Percentiles rank a stretch among this genome's conserved stretches.
These are phyloP conservation scores for Epiblema foenella DNA, from an alignment of 2,888 invertebrate genomes.

Conservation along the genomic window DNA sequence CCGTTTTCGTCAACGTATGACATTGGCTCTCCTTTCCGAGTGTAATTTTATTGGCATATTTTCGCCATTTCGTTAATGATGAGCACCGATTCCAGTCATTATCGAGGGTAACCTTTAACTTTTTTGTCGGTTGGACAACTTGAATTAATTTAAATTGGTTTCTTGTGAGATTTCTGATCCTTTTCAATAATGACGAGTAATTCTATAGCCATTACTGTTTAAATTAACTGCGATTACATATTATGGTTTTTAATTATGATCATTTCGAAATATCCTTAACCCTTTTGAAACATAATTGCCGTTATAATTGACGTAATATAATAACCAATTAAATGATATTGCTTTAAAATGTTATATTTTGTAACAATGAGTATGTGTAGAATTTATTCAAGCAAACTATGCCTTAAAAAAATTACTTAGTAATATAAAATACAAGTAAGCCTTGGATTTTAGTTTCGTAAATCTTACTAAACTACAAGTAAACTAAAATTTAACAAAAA, in stretches of 20 bases:
- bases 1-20: constrained; percentile 20
- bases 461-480: no score
- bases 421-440: no score
- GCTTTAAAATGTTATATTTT: no score
- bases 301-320: no score
- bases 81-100: constrained; percentile 56
- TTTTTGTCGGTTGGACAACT: constrained; percentile 31
- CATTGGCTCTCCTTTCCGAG: constrained; percentile 47
- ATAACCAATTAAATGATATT: no score
- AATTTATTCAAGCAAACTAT: no score
- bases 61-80: constrained; percentile 54
- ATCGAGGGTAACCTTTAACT: constrained; percentile 43
- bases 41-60: constrained; percentile 60
- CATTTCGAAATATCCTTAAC: neutral
- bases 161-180: constrained; percentile 2
- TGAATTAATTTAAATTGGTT: constrained; percentile 41
- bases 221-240: constrained; percentile 9
- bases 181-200: constrained; percentile 41
- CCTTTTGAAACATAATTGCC: no score
- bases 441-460: no score
- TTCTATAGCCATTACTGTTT: constrained; percentile 16
- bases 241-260: constrained; percentile 16
- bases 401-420: no score
- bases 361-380: no score
- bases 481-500: no score